Evolutionary conservation across 2,113 vertebrate genomes (phyloP).

Genomic region (Copsychus sechellarum): DNA sequence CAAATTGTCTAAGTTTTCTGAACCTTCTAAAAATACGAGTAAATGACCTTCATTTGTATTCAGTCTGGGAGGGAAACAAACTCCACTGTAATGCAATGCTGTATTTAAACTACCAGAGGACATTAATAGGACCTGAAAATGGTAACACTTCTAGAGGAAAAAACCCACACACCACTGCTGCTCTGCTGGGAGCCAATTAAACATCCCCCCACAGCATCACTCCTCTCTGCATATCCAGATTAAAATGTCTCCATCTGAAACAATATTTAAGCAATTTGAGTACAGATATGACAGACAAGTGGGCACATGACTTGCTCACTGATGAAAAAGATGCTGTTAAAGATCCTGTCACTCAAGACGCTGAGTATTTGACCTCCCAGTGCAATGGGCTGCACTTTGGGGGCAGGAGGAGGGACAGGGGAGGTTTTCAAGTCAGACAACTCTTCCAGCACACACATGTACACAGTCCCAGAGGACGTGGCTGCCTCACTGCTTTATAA

Average conservation of each 20-base stretch:
- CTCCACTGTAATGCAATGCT: constrained; percentile 23
- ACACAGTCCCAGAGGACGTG: not conserved
- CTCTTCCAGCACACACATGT: not conserved
- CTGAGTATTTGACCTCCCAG: constrained; percentile 9
- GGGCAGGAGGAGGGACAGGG: not conserved
- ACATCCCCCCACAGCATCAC: constrained; percentile 45
- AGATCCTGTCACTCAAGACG: not conserved
- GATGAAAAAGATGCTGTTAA: constrained; percentile 49
- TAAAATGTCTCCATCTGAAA: constrained; percentile 61
- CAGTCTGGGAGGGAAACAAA: constrained; percentile 66
- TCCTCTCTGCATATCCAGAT: constrained; percentile 59
- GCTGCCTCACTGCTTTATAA: not conserved
- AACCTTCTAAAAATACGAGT: constrained; percentile 55
- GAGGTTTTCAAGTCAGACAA: not conserved
- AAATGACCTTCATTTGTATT: constrained; percentile 67
- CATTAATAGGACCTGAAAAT: constrained; percentile 68
- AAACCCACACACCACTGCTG: not conserved
- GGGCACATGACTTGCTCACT: not conserved
- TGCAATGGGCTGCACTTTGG: not conserved
- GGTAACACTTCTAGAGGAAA: constrained; percentile 57
- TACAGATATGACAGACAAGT: constrained; percentile 54
- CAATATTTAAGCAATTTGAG: constrained; percentile 50
- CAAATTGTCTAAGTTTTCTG: constrained; percentile 49
- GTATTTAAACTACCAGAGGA: constrained; percentile 71
- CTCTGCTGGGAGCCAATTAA: constrained; percentile 79